Conservation (phyloP, 2,113 vertebrate species). For the Pygoscelis adeliae region DNA sequence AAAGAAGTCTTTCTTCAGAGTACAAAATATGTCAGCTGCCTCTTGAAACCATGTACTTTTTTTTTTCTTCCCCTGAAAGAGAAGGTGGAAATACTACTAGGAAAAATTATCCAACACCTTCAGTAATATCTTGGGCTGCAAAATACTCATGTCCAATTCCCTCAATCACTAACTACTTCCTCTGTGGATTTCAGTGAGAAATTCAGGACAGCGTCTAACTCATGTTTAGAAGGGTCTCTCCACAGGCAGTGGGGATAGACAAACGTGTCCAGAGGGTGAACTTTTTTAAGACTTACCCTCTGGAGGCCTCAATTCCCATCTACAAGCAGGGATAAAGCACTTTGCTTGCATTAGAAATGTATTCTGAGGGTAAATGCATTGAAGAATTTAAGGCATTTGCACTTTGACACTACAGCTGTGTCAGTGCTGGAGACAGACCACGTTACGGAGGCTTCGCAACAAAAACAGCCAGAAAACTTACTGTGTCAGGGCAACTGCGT, state of each 20-base stretch:
- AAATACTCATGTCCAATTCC: neutral
- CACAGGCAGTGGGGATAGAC: neutral
- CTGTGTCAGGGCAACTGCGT: neutral
- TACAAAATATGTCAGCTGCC: neutral
- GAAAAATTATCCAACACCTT: neutral
- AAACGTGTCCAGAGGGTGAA: neutral
- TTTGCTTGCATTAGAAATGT: neutral
- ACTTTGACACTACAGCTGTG: slow-evolving; percentile 47
- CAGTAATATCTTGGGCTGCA: neutral
- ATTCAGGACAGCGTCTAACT: neutral
- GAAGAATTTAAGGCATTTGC: slow-evolving; percentile 26
- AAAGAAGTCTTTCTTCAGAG: neutral
- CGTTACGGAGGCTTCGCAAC: accelerated
- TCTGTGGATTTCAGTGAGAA: neutral
- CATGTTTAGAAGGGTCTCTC: neutral
- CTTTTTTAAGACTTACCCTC: neutral
- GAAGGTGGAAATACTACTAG: neutral
- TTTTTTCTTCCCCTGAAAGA: neutral
- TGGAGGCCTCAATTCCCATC: neutral
- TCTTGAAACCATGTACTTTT: neutral
- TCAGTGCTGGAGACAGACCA: neutral
- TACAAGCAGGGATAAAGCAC: neutral
- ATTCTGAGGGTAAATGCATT: neutral
- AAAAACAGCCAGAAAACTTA: neutral
- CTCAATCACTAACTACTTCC: neutral